Conservation (phyloP, 92 coral and sea anemone species). For the Heliopora coerulea region DNA sequence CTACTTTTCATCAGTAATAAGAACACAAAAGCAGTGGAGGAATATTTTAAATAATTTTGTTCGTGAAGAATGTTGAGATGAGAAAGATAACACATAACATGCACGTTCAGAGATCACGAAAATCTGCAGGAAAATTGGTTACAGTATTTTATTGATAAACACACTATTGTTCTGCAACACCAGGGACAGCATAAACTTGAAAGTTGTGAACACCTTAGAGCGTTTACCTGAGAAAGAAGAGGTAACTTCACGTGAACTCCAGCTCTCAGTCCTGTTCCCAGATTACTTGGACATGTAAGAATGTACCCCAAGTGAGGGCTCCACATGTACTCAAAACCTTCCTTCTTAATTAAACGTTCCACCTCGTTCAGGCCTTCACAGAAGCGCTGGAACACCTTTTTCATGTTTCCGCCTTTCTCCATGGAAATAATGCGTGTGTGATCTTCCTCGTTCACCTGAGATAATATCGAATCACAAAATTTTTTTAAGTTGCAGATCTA, state of each 20-base stretch:
- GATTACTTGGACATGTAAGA: constrained; percentile 94
- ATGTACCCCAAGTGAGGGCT: constrained; percentile 91
- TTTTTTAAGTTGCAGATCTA: too few relatives aligned
- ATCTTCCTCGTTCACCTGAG: constrained; percentile 82
- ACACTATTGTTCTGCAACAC: too few relatives aligned
- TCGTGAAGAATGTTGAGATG: too few relatives aligned
- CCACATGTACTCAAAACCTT: constrained; percentile 96
- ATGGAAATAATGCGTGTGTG: constrained; percentile 97
- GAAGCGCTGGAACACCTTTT: constrained; percentile 88
- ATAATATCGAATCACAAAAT: not conserved
- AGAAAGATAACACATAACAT: too few relatives aligned
- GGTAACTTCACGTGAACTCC: constrained; percentile 99
- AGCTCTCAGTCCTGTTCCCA: constrained; percentile 96
- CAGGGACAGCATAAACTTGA: too few relatives aligned
- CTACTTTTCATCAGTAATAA: too few relatives aligned
- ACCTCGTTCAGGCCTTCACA: constrained; percentile 88
- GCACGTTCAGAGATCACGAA: too few relatives aligned
- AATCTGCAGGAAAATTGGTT: too few relatives aligned
- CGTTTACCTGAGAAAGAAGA: constrained; percentile 76
- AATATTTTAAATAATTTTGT: too few relatives aligned
- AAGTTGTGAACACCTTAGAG: too few relatives aligned
- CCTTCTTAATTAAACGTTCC: constrained; percentile 86
- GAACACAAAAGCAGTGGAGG: too few relatives aligned
- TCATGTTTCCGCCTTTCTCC: constrained; percentile 97
- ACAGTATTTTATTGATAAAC: too few relatives aligned